Conservation (phyloP, 2,888 invertebrate genomes). For the Trissolcus japonicus region DNA sequence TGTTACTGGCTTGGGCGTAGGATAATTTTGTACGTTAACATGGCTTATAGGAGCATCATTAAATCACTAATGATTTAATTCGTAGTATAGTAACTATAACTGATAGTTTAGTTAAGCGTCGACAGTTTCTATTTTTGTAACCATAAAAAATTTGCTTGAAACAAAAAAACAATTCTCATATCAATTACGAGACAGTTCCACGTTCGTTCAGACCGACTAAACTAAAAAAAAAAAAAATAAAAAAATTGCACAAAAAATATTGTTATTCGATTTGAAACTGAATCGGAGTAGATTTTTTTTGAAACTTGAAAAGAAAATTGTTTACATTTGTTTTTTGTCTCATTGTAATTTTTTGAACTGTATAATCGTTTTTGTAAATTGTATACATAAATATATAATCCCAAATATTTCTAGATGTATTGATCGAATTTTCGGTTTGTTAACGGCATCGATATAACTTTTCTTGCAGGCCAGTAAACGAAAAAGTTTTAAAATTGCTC, state of each 20-base stretch:
- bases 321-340: not conserved
- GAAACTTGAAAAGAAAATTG: not conserved
- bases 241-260: too few relatives aligned
- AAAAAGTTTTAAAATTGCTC: slow-evolving; percentile 24
- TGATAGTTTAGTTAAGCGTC: too few relatives aligned
- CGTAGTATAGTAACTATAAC: too few relatives aligned
- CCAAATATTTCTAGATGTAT: slow-evolving; percentile 10
- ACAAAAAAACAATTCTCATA: too few relatives aligned
- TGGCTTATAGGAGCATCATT: slow-evolving; percentile 13
- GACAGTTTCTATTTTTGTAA: too few relatives aligned
- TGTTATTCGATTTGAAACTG: too few relatives aligned
- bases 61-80: too few relatives aligned
- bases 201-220: too few relatives aligned
- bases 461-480: slow-evolving; percentile 38
- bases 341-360: not conserved
- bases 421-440: slow-evolving; percentile 6
- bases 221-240: too few relatives aligned
- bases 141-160: too few relatives aligned
- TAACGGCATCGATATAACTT: slow-evolving; percentile 20
- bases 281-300: too few relatives aligned
- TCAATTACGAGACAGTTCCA: too few relatives aligned
- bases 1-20: slow-evolving; percentile 23
- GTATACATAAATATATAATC: slow-evolving; percentile 21
- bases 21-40: slow-evolving; percentile 29
- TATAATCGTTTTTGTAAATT: slow-evolving; percentile 1